A percentile compares a stretch with the other conserved stretches of the same genome.
Evolutionary conservation across 1,140 invertebrate species (phyloP).

Genomic region (Bombus waltoni): DNA sequence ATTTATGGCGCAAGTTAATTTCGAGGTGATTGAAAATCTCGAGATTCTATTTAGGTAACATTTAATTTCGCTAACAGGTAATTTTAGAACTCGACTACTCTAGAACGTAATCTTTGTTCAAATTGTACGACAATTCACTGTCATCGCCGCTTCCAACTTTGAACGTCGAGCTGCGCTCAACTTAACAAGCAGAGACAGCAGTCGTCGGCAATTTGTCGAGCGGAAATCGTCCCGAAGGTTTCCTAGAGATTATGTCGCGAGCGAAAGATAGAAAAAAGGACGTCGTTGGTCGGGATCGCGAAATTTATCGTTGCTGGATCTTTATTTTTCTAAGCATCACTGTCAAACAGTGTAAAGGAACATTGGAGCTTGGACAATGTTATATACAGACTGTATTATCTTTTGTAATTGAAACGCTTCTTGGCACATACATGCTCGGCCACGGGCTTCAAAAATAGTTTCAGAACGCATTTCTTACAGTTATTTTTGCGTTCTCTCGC

Average conservation of each 20-base stretch:
- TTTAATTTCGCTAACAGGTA: not conserved
- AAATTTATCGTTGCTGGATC: not conserved
- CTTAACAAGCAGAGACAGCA: not conserved
- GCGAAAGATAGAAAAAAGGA: too few relatives aligned
- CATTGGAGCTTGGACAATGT: not conserved
- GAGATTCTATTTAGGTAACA: not conserved
- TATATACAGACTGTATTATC: constrained; percentile 1
- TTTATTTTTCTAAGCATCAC: constrained; percentile 19
- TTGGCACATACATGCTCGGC: constrained; percentile 4
- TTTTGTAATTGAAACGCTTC: constrained; percentile 34
- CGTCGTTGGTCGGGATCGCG: not conserved
- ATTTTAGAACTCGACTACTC: not conserved
- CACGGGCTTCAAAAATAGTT: constrained; percentile 4
- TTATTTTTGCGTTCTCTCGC: not conserved
- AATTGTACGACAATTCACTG: too few relatives aligned
- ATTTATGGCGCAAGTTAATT: too few relatives aligned
- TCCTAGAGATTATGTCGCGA: not conserved
- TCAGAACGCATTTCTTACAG: not conserved
- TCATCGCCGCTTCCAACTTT: too few relatives aligned
- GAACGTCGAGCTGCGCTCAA: too few relatives aligned
- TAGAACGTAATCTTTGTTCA: not conserved
- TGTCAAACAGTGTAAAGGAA: not conserved
- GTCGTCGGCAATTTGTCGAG: not conserved
- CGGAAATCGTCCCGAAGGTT: not conserved
- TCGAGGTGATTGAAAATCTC: too few relatives aligned